These are phyloP conservation scores for Panulirus ornatus DNA, from an alignment of 1,140 invertebrate genomes.

Conservation along the genomic window DNA sequence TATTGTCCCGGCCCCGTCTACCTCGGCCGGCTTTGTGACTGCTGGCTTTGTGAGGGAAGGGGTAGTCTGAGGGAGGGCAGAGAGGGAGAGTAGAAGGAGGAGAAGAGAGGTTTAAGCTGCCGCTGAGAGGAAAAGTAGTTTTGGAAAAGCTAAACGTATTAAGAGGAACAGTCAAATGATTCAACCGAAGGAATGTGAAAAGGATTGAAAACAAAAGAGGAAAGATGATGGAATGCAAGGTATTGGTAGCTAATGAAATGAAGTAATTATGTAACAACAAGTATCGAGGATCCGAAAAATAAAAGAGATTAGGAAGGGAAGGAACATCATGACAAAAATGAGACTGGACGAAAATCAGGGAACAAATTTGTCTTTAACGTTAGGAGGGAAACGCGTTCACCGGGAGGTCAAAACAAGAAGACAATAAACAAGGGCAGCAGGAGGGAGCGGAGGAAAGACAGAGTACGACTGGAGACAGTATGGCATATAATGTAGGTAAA, in stretches of 20 bases:
- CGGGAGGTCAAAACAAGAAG: neutral
- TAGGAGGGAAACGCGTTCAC: neutral
- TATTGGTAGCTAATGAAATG: neutral
- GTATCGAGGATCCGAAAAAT: neutral
- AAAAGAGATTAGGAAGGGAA: no score
- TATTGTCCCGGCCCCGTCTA: slow-evolving; percentile 47
- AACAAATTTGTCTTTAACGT: slow-evolving; percentile 2
- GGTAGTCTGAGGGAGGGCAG: neutral
- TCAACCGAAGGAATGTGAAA: no score
- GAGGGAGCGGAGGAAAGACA: no score
- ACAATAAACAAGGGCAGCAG: neutral
- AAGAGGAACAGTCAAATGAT: neutral
- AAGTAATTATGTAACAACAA: neutral
- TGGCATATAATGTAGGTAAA: no score
- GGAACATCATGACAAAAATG: slow-evolving; percentile 1
- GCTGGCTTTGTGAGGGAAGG: slow-evolving; percentile 59
- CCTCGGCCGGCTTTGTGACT: slow-evolving; percentile 58
- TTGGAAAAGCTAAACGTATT: neutral
- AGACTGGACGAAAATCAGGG: neutral
- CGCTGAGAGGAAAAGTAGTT: neutral
- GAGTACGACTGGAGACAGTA: neutral
- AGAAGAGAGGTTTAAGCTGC: neutral
- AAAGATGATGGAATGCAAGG: neutral
- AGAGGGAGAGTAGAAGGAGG: neutral
- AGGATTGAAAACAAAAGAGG: neutral